Evolutionary conservation across 2,797 vertebrate genomes (phyloP).

Genomic region (Pteropus rufus): DNA sequence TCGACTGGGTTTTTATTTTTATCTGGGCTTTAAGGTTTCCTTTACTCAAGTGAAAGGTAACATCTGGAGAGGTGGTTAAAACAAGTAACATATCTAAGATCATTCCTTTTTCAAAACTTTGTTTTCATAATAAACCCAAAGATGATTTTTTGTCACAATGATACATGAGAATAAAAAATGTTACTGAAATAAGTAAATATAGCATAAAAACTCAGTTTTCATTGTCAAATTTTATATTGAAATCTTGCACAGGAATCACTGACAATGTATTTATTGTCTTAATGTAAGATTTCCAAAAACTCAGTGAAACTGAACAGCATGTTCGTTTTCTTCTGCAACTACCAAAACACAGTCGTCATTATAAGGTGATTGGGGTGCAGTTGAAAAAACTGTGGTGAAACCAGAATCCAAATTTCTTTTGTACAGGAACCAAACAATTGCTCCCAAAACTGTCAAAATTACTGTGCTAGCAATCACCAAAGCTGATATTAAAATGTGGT

Average conservation of each 20-base stretch:
- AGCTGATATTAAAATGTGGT: constrained; percentile 71
- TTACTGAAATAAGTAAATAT: not conserved
- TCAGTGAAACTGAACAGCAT: constrained; percentile 64
- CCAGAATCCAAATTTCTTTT: constrained; percentile 74
- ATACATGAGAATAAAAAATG: not conserved
- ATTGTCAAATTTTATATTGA: constrained; percentile 37
- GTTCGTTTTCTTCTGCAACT: constrained; percentile 87
- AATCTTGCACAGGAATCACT: not conserved
- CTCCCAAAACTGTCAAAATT: constrained; percentile 84
- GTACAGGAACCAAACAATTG: constrained; percentile 87
- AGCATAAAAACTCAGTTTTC: constrained; percentile 31
- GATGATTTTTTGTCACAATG: not conserved
- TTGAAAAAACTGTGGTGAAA: constrained; percentile 86
- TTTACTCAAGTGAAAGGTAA: not conserved
- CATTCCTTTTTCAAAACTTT: not conserved
- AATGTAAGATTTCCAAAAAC: not conserved
- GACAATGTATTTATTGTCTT: not conserved
- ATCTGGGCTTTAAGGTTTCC: not conserved
- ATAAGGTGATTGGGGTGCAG: constrained; percentile 83
- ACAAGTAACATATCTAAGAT: not conserved
- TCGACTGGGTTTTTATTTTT: not conserved
- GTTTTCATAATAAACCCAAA: not conserved
- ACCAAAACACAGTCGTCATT: constrained; percentile 87
- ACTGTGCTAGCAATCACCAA: constrained; percentile 88
- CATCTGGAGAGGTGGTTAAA: not conserved